These are phyloP conservation scores for Corydoras sp. DNA, from an alignment of 2,113 vertebrate species.

Conservation along the genomic window DNA sequence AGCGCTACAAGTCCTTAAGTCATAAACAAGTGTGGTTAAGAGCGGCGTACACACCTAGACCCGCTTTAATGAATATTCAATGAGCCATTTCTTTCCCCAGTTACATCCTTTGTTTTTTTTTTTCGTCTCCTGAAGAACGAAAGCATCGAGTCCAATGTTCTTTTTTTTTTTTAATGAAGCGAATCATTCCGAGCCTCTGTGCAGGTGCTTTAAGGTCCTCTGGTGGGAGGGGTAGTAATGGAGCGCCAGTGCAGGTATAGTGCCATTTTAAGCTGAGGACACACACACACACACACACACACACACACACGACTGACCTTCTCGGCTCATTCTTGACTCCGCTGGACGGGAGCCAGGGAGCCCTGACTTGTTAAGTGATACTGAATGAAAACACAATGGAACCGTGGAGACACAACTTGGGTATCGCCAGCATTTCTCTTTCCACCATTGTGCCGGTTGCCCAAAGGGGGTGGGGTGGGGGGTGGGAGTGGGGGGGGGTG, in stretches of 20 bases:
- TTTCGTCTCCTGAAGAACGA: constrained; percentile 39
- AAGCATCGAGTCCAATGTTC: constrained; percentile 1
- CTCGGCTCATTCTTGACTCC: constrained; percentile 36
- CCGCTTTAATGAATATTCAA: constrained; percentile 75
- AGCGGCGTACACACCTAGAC: constrained; percentile 71
- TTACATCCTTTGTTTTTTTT: constrained; percentile 41
- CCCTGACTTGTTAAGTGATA: constrained; percentile 42
- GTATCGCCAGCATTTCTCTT: constrained; percentile 35
- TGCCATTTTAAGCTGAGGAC: too few species aligned
- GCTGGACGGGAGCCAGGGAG: constrained; percentile 28
- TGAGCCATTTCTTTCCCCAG: constrained; percentile 52
- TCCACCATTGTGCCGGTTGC: constrained; percentile 40
- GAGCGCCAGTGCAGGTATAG: too few species aligned
- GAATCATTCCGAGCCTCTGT: constrained; percentile 10
- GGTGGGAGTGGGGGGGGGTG: too few species aligned
- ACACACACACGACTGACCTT: constrained; percentile 36
- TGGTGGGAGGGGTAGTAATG: not conserved
- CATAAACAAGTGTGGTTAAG: constrained; percentile 75
- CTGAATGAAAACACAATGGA: constrained; percentile 38
- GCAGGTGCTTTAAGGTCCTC: constrained; percentile 3
- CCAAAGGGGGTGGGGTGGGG: constrained; percentile 19
- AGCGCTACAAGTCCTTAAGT: constrained; percentile 76
- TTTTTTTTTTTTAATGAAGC: constrained; percentile 13
- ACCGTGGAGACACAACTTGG: constrained; percentile 32
- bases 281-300: constrained; percentile 12